Base-by-base conservation (phyloP, 2,113 vertebrate species). In the Gnathochromis pfefferi region DNA sequence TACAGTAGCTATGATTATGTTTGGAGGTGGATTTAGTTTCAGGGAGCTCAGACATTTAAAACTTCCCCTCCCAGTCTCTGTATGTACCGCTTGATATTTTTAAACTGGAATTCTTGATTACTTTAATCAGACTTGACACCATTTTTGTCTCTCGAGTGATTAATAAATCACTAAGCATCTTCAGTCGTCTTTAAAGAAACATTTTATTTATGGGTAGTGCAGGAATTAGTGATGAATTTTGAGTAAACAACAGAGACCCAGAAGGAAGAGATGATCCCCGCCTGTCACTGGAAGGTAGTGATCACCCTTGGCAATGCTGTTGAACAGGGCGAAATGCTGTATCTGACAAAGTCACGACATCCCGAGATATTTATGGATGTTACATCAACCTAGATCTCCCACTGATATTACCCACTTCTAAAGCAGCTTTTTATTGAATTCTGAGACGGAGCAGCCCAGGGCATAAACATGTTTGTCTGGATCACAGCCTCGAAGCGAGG, bases 391-490 rank as follows among this genome's bases (percentile, higher is more conserved):
- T 54, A 51, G 38, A 75, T 88, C 63, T 91, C 86, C 70, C 55
- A 49, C 82, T 65, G 65, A 89, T 95, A 95, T 92, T 47, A 79
- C 82, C 79, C 79, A 38, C 82, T 83, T 90, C 83, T 85, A 87
- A 92, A 94, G 57, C 80, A 73, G 80, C 81, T 45, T 70, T 75
- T 92, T 94, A 93, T 92, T 90, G 86, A 89, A 90, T 92, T 88
- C 81, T 90, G 83, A 92, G 90, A 90, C 85, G 58, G 91, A 93
- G 91, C 53, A 81, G 91, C 92, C 87, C 73, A 63, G 86, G 87
- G 92, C 90, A 85, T 95, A 91, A 95, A 96, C 93, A 93, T 92
- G 92, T 95, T 94, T 95, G 93, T 92, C 87, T 90, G 89, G 73
- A 89, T 82, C 40, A 13, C 86, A 85, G 87, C 85, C 91, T 93